Evolutionary conservation across 2,113 vertebrate species (phyloP).

Genomic region (Hemiscyllium ocellatum): DNA sequence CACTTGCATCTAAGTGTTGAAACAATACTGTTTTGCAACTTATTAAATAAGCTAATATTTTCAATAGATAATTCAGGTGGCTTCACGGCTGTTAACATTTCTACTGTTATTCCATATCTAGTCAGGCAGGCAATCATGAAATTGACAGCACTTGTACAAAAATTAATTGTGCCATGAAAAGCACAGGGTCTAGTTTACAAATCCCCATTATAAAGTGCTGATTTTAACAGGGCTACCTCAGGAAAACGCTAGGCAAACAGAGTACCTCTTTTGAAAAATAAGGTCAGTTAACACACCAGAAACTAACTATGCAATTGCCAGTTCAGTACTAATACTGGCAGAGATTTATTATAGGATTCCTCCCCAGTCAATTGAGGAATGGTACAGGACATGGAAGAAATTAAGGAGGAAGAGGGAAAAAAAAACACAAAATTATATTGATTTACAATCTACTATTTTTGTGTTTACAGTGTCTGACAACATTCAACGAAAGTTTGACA

Average conservation of each 20-base stretch:
- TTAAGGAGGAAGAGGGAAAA: background rate
- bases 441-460: background rate
- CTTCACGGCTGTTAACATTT: background rate
- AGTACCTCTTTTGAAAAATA: background rate
- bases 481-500: background rate
- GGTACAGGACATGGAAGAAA: background rate
- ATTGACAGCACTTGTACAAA: background rate
- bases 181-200: background rate
- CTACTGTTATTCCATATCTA: background rate
- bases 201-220: background rate
- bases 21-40: background rate
- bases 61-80: background rate
- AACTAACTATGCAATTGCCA: background rate
- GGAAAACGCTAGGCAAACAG: background rate
- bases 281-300: background rate
- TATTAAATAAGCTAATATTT: background rate
- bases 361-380: background rate
- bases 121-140: background rate
- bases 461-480: background rate
- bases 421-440: background rate
- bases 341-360: background rate
- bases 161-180: background rate
- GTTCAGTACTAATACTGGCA: background rate
- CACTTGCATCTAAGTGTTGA: background rate
- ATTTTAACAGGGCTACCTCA: background rate